These are phyloP conservation scores for Climacteris rufus DNA, from an alignment of 2,113 vertebrate species.

Conservation along the genomic window DNA sequence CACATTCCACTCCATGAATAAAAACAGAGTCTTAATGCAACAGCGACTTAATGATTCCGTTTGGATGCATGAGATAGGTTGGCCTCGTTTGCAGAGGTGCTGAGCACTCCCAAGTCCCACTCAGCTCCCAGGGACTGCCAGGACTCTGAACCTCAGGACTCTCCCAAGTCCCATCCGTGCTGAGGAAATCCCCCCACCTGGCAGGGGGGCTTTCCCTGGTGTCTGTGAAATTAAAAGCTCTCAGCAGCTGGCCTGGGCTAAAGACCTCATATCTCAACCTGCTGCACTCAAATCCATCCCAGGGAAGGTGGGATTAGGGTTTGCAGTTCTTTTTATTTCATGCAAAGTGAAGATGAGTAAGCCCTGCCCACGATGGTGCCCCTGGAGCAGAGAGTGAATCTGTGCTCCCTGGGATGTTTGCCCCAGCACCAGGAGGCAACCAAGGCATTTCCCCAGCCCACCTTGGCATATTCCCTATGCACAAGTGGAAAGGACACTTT, in stretches of 20 bases:
- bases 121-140: background rate
- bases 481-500: accelerated
- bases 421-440: background rate
- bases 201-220: background rate
- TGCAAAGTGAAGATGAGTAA: background rate
- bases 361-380: accelerated
- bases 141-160: background rate
- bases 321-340: background rate
- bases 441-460: accelerated
- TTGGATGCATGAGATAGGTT: background rate
- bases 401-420: background rate
- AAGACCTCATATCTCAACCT: accelerated
- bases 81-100: constrained; percentile 1
- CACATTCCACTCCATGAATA: constrained; percentile 56
- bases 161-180: accelerated
- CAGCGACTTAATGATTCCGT: constrained; percentile 27
- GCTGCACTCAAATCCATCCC: background rate
- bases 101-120: background rate
- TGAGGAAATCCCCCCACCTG: background rate
- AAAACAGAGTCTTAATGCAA: constrained; percentile 35
- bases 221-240: background rate
- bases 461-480: accelerated
- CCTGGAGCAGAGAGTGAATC: background rate
- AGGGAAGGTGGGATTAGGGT: background rate
- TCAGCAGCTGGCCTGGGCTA: background rate